These are phyloP conservation scores for Leptocoma aspasia DNA, from an alignment of 2,113 vertebrate species.

Conservation along the genomic window DNA sequence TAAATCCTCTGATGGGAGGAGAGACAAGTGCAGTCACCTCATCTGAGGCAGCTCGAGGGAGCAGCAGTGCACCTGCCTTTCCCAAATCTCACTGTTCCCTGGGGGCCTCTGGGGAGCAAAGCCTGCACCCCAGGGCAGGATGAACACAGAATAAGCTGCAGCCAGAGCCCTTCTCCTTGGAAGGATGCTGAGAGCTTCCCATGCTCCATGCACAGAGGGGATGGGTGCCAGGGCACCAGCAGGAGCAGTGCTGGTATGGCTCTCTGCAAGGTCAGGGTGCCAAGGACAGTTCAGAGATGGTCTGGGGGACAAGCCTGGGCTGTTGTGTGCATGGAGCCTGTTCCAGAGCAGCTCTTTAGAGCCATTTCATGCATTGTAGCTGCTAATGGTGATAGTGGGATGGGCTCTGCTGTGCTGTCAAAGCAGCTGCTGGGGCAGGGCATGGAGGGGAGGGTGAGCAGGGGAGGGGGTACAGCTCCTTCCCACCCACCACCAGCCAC, in stretches of 20 bases:
- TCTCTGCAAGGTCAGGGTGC: background rate
- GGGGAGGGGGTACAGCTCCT: background rate
- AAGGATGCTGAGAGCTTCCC: background rate
- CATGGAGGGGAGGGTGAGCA: background rate
- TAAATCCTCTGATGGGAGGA: background rate
- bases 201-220: rapidly evolving
- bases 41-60: background rate
- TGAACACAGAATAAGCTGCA: background rate
- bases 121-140: background rate
- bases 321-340: background rate
- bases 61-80: background rate
- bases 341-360: background rate
- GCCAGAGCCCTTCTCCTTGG: background rate
- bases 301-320: background rate
- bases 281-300: background rate
- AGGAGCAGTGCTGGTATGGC: background rate
- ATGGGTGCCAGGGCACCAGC: background rate
- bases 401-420: background rate
- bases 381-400: background rate
- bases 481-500: background rate
- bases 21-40: background rate
- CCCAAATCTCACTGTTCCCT: background rate
- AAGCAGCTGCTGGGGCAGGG: background rate
- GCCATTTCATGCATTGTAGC: background rate
- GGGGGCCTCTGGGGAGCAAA: background rate